Base-by-base conservation (phyloP, 2,797 vertebrate species). In the Pempheris klunzingeri region DNA sequence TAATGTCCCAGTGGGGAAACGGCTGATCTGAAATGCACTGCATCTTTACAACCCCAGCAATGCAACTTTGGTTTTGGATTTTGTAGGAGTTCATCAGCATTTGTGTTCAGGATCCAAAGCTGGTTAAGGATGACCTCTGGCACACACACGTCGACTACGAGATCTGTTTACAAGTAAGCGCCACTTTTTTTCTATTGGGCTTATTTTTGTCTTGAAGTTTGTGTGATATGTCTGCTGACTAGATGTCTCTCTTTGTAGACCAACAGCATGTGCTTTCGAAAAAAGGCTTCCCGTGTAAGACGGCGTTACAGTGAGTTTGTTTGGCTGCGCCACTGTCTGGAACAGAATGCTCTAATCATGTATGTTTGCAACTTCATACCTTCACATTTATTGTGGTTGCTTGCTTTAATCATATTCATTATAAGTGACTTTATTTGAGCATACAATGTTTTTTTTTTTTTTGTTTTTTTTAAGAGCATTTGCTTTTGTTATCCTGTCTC, bases 191-290 rank as follows among this genome's bases (percentile, higher is more conserved):
- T 39, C 1, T 55, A n/a, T 44, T 26, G 53, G 14, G n/a, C 2
- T 18, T 1, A 3, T 7, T 18, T 12, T 11, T 54, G 2, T 24
- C 2, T 54, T 30, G 7, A n/a, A 26, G 1, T 9, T 17, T 30
- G 0, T 59, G 4, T 55, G n/a, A 20, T 12, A 7, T 20, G 4
- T 61, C 1, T 7, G 14, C 20, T 39, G 14, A 66, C 10, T 2
- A 30, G 14, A 11, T 58, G 7, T 77, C 7, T 78, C 22, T 83
- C 55, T 67, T 62, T 85, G 34, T 81, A 99, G 98, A 99, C 97
- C 4, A 99, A 99, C 65, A 98, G 97, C 82, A 97, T 99, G 93
- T 99, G 97, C 86, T 99, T 99, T 78, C 96, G 95, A 13, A 96
- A 95, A 93, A 99, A 99, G 92, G 94, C 94, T 0, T 98, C 98